Evolutionary conservation across 2,888 invertebrate species (phyloP).

Genomic region (Chesias legatella): DNA sequence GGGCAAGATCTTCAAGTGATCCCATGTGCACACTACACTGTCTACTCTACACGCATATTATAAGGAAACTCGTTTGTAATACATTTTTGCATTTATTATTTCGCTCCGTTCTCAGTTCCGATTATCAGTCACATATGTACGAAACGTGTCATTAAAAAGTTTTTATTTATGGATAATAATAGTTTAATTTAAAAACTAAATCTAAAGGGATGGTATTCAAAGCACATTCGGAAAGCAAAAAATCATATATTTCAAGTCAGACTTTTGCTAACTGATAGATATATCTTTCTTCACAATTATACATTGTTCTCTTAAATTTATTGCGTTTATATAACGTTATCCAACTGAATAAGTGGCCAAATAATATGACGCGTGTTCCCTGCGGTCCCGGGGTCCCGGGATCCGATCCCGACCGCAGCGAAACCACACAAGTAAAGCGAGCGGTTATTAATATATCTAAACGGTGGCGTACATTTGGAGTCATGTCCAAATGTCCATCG

Average conservation of each 20-base stretch:
- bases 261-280: conserved; percentile 69
- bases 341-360: conserved; percentile 24
- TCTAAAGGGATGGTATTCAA: conserved; percentile 2
- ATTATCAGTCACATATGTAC: conserved; percentile 40
- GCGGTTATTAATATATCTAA: too few relatives aligned
- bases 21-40: too few relatives aligned
- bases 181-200: conserved; percentile 15
- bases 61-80: conserved; percentile 27
- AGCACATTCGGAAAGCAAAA: conserved; percentile 63
- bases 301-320: conserved; percentile 42
- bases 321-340: conserved; percentile 42
- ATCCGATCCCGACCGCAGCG: too few relatives aligned
- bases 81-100: conserved; percentile 50
- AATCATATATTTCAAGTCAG: conserved; percentile 62
- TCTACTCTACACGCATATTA: too few relatives aligned
- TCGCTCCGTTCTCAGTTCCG: conserved; percentile 32
- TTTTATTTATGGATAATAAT: conserved; percentile 55
- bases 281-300: conserved; percentile 48
- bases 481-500: too few relatives aligned
- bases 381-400: too few relatives aligned
- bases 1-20: conserved; percentile 98
- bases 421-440: too few relatives aligned
- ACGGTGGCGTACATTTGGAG: too few relatives aligned
- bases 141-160: conserved; percentile 51
- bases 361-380: too few relatives aligned